Percentiles rank a stretch among this genome's conserved stretches.
Evolutionary conservation across 2,888 invertebrate species (phyloP).

Genomic region (Platycheirus rosarum): DNA sequence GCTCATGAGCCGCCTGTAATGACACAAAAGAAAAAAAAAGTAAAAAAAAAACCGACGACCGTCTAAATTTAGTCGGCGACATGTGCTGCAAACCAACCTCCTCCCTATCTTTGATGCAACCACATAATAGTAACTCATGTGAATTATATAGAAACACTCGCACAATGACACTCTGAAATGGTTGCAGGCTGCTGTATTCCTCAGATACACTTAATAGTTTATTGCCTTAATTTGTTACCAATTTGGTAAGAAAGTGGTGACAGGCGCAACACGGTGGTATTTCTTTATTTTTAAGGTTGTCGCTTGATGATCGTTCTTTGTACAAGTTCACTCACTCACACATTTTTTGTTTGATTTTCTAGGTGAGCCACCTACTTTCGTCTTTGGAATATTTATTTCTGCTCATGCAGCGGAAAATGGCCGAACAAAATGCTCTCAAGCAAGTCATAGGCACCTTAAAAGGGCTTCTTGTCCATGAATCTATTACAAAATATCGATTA

Average conservation of each 20-base stretch:
- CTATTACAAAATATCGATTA: slow-evolving; percentile 71
- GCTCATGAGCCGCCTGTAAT: slow-evolving; percentile 7
- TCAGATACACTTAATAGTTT: slow-evolving; percentile 59
- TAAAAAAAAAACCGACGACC: slow-evolving; percentile 23
- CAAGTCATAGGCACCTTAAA: slow-evolving; percentile 46
- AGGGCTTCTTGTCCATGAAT: slow-evolving; percentile 67
- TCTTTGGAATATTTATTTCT: not conserved
- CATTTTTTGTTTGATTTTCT: not conserved
- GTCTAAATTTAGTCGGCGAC: slow-evolving; percentile 57
- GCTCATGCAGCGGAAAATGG: slow-evolving; percentile 19
- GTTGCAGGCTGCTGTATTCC: slow-evolving; percentile 47
- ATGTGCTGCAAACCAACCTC: not conserved
- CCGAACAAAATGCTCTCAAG: slow-evolving; percentile 26
- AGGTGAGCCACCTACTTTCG: slow-evolving; percentile 62
- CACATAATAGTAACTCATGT: slow-evolving; percentile 16
- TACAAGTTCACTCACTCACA: slow-evolving; percentile 41
- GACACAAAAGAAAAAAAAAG: slow-evolving; percentile 29
- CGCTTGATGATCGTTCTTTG: slow-evolving; percentile 14
- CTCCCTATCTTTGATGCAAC: not conserved
- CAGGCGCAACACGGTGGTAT: slow-evolving; percentile 26
- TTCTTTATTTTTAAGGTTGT: slow-evolving; percentile 25
- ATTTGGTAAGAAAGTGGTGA: slow-evolving; percentile 64
- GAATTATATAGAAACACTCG: slow-evolving; percentile 61
- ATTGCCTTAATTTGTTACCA: slow-evolving; percentile 64
- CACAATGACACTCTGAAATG: slow-evolving; percentile 41